Conservation (phyloP, 2,888 invertebrate genomes). For the Baccha elongata region DNA sequence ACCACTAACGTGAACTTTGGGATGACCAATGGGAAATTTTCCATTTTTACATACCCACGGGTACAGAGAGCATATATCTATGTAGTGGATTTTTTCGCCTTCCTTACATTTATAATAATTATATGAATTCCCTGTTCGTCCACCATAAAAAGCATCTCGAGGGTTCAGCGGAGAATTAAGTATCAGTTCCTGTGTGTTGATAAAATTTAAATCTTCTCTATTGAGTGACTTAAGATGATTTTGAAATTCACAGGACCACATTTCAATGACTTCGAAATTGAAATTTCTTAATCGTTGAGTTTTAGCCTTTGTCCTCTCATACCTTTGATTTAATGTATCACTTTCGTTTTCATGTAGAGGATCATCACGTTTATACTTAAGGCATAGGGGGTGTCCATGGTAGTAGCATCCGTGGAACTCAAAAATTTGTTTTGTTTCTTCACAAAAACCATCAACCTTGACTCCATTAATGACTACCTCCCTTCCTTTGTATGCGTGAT, state of each 20-base stretch:
- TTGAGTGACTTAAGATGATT: neutral
- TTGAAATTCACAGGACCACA: slow-evolving; percentile 27
- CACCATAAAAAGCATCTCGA: too few species aligned
- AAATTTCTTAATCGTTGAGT: slow-evolving; percentile 8
- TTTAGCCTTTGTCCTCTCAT: neutral
- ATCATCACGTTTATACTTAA: too few species aligned
- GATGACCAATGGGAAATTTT: neutral
- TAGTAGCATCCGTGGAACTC: too few species aligned
- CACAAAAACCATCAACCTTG: too few species aligned
- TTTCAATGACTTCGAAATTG: slow-evolving; percentile 45
- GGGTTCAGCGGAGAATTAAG: neutral
- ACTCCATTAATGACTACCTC: too few species aligned
- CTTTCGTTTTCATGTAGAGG: too few species aligned
- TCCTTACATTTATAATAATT: slow-evolving; percentile 60
- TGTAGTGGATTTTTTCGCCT: slow-evolving; percentile 75
- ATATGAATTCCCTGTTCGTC: too few species aligned
- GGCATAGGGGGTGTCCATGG: too few species aligned
- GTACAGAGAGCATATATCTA: slow-evolving; percentile 76
- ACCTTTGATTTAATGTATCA: too few species aligned
- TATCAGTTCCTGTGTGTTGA: neutral
- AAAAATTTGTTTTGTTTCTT: too few species aligned
- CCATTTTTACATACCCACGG: slow-evolving; percentile 74
- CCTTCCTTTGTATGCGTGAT: too few species aligned
- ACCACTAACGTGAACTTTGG: neutral
- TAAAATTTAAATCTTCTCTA: neutral